Conservation (phyloP, 1,140 invertebrate species). For the Coelopa frigida region DNA sequence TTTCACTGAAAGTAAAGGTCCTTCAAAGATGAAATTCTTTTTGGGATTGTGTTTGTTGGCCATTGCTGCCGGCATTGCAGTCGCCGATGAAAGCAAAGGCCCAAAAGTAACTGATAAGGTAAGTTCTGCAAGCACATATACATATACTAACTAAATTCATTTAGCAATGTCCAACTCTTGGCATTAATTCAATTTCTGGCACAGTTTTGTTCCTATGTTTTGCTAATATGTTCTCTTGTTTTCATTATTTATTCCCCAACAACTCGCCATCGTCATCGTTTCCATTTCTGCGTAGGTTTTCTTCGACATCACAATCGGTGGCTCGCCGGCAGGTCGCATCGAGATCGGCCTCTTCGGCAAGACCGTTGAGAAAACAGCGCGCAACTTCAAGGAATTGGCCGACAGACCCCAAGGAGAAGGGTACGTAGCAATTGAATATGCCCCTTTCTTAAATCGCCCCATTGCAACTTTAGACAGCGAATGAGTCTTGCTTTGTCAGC, state of each 20-base stretch:
- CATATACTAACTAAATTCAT: neutral
- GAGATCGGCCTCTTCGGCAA: slow-evolving; percentile 92
- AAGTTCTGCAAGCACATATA: no score
- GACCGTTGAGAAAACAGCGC: slow-evolving; percentile 89
- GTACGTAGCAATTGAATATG: no score
- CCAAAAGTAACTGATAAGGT: slow-evolving; percentile 72
- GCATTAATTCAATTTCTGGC: neutral
- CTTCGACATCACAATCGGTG: slow-evolving; percentile 89
- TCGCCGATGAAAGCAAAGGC: slow-evolving; percentile 48
- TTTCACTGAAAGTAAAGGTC: no score
- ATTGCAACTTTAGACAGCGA: no score
- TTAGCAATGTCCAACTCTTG: neutral
- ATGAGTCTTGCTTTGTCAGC: no score
- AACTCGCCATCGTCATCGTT: neutral
- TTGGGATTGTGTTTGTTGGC: slow-evolving; percentile 32
- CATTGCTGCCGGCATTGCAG: slow-evolving; percentile 29
- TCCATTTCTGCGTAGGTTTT: slow-evolving; percentile 63
- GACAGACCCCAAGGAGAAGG: slow-evolving; percentile 70
- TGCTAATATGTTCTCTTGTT: slow-evolving; percentile 1
- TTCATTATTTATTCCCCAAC: neutral
- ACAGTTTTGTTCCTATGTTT: neutral
- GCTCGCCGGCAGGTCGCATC: slow-evolving; percentile 65
- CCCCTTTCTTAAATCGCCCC: no score
- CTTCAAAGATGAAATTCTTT: slow-evolving; percentile 32
- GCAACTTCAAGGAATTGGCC: slow-evolving; percentile 85